Evolutionary conservation across 2,113 vertebrate genomes (phyloP).

Genomic region (Brachirus orientalis): DNA sequence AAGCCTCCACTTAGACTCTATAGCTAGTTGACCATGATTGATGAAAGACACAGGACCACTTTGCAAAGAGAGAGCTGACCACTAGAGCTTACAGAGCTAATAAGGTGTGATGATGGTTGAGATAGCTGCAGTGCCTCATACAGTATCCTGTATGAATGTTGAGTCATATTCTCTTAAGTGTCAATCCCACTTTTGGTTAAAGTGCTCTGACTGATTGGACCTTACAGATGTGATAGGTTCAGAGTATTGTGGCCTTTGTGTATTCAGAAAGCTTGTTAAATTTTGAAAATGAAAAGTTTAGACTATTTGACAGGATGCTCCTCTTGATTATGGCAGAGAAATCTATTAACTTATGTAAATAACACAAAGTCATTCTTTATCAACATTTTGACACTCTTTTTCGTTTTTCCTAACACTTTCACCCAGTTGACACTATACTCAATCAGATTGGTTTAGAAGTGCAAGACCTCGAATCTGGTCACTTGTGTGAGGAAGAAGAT

Average conservation of each 20-base stretch:
- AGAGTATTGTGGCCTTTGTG: conserved; percentile 14
- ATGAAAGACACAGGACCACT: conserved; percentile 51
- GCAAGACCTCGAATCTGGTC: neutral
- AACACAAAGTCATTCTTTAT: neutral
- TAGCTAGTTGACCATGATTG: conserved; percentile 70
- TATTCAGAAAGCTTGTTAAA: conserved; percentile 15
- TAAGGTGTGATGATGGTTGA: conserved; percentile 62
- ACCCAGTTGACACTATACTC: neutral
- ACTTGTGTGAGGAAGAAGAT: neutral
- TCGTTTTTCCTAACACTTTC: neutral
- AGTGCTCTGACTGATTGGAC: neutral
- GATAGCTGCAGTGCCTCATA: conserved; percentile 40
- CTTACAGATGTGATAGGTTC: neutral
- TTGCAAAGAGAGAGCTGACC: conserved; percentile 55
- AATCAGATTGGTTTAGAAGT: neutral
- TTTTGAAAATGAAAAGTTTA: neutral
- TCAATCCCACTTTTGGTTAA: conserved; percentile 46
- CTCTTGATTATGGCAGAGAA: neutral
- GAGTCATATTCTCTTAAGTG: conserved; percentile 40
- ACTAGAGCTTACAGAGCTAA: conserved; percentile 59
- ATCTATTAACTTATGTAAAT: neutral
- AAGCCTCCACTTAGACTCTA: conserved; percentile 26
- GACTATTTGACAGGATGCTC: neutral
- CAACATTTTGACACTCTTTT: neutral
- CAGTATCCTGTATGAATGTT: conserved; percentile 22